Conservation (phyloP, 35 echinoderm and acorn worm genomes). For the Ptychodera flava region DNA sequence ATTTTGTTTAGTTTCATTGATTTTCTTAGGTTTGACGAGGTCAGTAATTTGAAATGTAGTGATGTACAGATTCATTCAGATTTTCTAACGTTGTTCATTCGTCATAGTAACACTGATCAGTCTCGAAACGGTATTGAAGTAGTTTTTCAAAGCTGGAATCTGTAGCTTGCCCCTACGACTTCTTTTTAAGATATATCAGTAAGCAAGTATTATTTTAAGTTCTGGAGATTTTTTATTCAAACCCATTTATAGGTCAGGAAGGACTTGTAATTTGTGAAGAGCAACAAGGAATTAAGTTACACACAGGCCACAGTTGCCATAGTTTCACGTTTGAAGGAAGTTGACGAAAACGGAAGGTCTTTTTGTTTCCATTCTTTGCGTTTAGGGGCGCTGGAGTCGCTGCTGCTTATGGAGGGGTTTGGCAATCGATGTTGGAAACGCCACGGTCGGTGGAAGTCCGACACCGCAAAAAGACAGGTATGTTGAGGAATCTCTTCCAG, state of each 20-base stretch:
- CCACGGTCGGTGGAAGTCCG: slow-evolving; percentile 24
- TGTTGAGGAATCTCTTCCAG: slow-evolving; percentile 6
- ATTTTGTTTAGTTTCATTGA: slow-evolving; percentile 5
- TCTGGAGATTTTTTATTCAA: slow-evolving; percentile 15
- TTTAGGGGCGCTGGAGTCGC: slow-evolving; percentile 6
- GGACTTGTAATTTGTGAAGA: not conserved
- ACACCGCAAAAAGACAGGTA: slow-evolving; percentile 19
- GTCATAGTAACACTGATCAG: not conserved
- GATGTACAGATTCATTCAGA: not conserved
- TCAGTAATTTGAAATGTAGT: not conserved
- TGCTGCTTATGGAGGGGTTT: slow-evolving; percentile 9
- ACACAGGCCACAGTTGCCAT: not conserved
- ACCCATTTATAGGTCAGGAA: not conserved
- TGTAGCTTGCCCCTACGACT: not conserved
- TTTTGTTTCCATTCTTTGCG: slow-evolving; percentile 7
- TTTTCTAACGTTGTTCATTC: not conserved
- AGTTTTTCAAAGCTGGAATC: not conserved
- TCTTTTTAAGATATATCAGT: slow-evolving; percentile 8
- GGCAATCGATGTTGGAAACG: slow-evolving; percentile 10
- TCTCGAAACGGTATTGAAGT: not conserved
- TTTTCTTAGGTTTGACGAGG: slow-evolving; percentile 22
- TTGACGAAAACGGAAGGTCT: not conserved
- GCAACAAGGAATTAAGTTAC: not conserved
- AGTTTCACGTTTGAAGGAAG: not conserved
- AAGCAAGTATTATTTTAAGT: not conserved